Evolutionary conservation across 1,140 invertebrate species (phyloP).

Genomic region (Sycophaga agraensis): DNA sequence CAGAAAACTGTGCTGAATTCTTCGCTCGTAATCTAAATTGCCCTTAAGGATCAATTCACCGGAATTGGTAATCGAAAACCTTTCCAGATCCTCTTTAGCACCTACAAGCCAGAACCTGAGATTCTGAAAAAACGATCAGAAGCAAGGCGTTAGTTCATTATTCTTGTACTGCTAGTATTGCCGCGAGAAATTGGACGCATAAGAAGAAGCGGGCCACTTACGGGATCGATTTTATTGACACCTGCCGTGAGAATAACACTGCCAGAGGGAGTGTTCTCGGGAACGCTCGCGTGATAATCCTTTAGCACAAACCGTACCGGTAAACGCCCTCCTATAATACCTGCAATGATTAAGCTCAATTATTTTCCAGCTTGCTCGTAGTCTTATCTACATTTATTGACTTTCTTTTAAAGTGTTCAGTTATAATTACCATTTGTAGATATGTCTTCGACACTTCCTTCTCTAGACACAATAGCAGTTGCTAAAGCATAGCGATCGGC

Average conservation of each 20-base stretch:
- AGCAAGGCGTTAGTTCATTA: no score
- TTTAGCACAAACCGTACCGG: constrained; percentile 70
- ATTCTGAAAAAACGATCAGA: constrained; percentile 49
- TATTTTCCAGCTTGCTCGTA: neutral
- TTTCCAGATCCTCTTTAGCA: constrained; percentile 65
- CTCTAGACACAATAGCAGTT: constrained; percentile 70
- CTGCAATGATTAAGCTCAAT: neutral
- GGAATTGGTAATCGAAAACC: constrained; percentile 72
- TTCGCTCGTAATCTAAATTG: constrained; percentile 78
- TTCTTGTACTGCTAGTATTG: no score
- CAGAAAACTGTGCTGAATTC: constrained; percentile 71
- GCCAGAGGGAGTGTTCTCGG: constrained; percentile 75
- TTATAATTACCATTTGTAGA: constrained; percentile 45
- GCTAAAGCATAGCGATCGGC: constrained; percentile 82
- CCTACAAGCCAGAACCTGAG: constrained; percentile 68
- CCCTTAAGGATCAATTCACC: constrained; percentile 79
- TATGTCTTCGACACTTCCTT: constrained; percentile 47
- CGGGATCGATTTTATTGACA: constrained; percentile 54
- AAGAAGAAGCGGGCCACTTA: no score
- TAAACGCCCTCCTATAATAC: constrained; percentile 48
- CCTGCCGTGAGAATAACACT: constrained; percentile 67
- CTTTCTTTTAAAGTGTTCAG: neutral
- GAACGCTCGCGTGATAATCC: constrained; percentile 69
- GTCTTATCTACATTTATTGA: neutral
- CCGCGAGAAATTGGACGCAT: no score